These are phyloP conservation scores for Pangasius larnaudii DNA, from an alignment of 2,797 vertebrate species.

Conservation along the genomic window DNA sequence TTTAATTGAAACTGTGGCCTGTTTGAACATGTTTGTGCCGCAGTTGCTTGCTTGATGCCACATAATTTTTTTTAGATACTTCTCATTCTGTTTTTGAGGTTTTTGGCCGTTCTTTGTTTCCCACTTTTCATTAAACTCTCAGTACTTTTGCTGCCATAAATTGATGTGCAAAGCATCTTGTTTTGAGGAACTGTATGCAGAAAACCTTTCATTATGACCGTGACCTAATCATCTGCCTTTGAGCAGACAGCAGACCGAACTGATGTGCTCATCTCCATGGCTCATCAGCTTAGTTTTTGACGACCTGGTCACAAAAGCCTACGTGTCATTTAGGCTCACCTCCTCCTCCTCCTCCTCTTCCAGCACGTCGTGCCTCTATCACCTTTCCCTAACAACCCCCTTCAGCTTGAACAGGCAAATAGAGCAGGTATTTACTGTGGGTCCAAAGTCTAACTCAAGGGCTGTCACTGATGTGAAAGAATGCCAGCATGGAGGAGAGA, in stretches of 20 bases:
- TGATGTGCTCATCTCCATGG: constrained; percentile 46
- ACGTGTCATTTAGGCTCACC: constrained; percentile 43
- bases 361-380: constrained; percentile 43
- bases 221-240: constrained; percentile 49
- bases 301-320: constrained; percentile 46
- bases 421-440: constrained; percentile 77
- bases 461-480: constrained; percentile 75
- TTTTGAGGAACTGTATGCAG: constrained; percentile 30
- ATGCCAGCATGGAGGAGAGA: constrained; percentile 70
- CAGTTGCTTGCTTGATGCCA: background rate
- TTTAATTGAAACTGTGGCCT: background rate
- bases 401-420: constrained; percentile 66
- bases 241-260: constrained; percentile 37
- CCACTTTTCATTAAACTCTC: background rate
- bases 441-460: constrained; percentile 75
- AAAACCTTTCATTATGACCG: constrained; percentile 42
- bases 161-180: constrained; percentile 12
- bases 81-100: background rate
- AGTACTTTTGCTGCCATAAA: background rate
- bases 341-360: constrained; percentile 37
- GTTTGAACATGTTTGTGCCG: constrained; percentile 15
- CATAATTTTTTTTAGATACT: background rate
- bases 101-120: background rate
- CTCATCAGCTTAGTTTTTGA: constrained; percentile 46
- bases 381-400: constrained; percentile 48